Evolutionary conservation across 2,113 vertebrate genomes (phyloP).

Genomic region (Lepidothrix coronata): DNA sequence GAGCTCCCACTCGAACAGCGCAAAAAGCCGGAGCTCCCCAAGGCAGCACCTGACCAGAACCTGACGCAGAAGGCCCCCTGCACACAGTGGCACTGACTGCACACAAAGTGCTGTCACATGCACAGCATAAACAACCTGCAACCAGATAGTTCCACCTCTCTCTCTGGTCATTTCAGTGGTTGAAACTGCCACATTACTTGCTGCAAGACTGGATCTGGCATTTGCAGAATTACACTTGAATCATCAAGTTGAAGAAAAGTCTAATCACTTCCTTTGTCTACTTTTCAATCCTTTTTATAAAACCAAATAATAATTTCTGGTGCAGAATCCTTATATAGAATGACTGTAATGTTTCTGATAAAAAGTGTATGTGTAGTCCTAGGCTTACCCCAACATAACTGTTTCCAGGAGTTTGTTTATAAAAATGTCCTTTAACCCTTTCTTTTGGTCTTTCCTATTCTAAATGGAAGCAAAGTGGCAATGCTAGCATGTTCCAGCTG

Average conservation of each 20-base stretch:
- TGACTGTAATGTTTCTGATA: neutral
- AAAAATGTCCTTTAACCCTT: neutral
- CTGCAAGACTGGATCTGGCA: neutral
- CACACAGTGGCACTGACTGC: neutral
- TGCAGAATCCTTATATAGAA: neutral
- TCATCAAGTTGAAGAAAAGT: neutral
- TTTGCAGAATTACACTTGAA: neutral
- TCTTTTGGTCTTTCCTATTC: neutral
- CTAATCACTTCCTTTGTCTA: neutral
- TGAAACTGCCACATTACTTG: neutral
- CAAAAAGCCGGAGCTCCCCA: neutral
- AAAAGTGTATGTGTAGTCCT: neutral
- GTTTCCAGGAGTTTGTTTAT: neutral
- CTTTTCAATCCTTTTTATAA: neutral
- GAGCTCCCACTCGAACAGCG: accelerated
- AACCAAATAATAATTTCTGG: neutral
- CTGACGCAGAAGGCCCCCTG: neutral
- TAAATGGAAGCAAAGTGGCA: neutral
- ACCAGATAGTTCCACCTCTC: neutral
- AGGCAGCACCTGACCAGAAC: neutral
- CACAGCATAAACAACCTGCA: neutral
- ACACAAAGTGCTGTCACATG: neutral
- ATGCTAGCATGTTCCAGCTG: neutral
- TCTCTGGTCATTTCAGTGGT: neutral
- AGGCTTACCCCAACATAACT: neutral